Evolutionary conservation across 1,140 invertebrate species (phyloP).

Genomic region (Penaeus chinensis): DNA sequence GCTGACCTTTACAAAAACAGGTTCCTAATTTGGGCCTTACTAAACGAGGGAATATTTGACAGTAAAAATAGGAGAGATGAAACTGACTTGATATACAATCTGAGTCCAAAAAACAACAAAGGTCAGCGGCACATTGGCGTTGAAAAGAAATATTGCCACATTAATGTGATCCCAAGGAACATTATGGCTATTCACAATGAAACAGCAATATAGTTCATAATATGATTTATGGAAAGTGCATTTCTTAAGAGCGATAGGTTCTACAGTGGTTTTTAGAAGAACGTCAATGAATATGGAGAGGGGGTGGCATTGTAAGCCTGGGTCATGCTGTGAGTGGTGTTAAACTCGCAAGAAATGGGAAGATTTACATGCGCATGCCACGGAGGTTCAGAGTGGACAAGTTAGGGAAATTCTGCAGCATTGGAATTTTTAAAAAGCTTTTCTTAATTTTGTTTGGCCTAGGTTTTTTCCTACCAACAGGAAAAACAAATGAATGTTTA

Average conservation of each 20-base stretch:
- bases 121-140: no score
- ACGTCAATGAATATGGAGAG: slow-evolving; percentile 21
- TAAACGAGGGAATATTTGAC: no score
- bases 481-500: no score
- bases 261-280: slow-evolving; percentile 40
- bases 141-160: no score
- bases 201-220: slow-evolving; percentile 29
- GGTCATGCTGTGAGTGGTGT: slow-evolving; percentile 37
- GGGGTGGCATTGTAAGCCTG: slow-evolving; percentile 18
- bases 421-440: not conserved
- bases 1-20: not conserved
- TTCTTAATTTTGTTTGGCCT: not conserved
- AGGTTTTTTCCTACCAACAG: not conserved
- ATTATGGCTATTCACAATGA: slow-evolving; percentile 16
- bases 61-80: no score
- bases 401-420: slow-evolving; percentile 33
- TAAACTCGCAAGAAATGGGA: slow-evolving; percentile 9
- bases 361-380: slow-evolving; percentile 48
- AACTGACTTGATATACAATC: no score
- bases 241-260: slow-evolving; percentile 36
- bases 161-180: no score
- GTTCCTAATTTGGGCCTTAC: not conserved
- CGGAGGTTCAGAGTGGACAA: slow-evolving; percentile 20
- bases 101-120: no score
- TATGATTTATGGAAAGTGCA: slow-evolving; percentile 45